Evolutionary conservation across 2,797 vertebrate species (phyloP), one percentile per base, ranked within the genome.

Genomic region (Rhinogobio ventralis): DNA sequence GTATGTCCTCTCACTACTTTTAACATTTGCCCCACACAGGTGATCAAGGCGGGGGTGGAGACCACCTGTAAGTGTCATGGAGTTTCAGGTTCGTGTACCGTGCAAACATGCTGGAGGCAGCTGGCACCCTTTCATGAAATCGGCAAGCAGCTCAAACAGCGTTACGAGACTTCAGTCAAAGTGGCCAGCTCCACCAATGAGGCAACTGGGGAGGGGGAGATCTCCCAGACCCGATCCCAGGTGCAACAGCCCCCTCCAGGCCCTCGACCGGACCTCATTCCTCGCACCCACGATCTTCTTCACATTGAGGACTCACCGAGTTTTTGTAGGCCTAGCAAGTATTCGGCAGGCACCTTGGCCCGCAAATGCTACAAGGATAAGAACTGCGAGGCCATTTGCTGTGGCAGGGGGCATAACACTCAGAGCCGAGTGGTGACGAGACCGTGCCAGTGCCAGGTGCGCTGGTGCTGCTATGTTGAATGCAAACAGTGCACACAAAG

Each of bases 391-490:
- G 98, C 97, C 86, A 99, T 99, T 91, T 99, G 98, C 95, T 99
- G 98, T 0, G 98, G 97, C 15, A 95, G 98, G 4, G 98, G 98
- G 84, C 97, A 99, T 91, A 99, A 99, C 92, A 99, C 98, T 0
- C 98, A 99, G 91, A 99, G 98, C 90, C 92, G 97, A 5, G 98
- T 98, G 91, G 97, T 99, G 91, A 99, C 98, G 0, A 94, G 97
- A 33, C 98, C 98, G 0, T 99, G 98, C 93, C 98, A 99, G 91
- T 99, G 98, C 93, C 98, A 99, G 92, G 98, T 99, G 87, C 97
- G 98, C 88, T 99, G 98, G 98, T 99, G 98, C 94, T 99, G 98
- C 94, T 99, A 99, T 0, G 98, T 99, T 69, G 98, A 99, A 92
- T 99, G 98, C 93, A 97, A 99, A 92, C 97, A 99, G 86, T 99